Percentiles rank a stretch among this genome's conserved stretches.
These are phyloP conservation scores for Lasioglossum albipes DNA, from an alignment of 1,140 invertebrate genomes.

Conservation along the genomic window DNA sequence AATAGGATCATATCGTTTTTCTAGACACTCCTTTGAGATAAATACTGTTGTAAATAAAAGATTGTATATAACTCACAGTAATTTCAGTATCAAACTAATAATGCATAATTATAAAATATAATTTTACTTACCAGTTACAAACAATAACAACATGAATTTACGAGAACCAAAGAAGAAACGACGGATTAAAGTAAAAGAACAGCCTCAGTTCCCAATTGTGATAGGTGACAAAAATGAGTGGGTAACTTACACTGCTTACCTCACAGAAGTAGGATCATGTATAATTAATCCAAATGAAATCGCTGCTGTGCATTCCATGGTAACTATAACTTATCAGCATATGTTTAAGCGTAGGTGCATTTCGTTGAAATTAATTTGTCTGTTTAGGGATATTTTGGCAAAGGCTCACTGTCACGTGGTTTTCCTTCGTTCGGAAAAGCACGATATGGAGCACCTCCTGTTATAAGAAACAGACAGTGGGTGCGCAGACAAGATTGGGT, in stretches of 20 bases:
- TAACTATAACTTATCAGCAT: constrained; percentile 54
- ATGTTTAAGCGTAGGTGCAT: neutral
- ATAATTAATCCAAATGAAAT: constrained; percentile 83
- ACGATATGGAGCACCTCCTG: constrained; percentile 73
- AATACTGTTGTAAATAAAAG: neutral
- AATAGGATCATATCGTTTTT: no score
- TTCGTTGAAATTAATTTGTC: constrained; percentile 8
- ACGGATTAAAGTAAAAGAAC: constrained; percentile 66
- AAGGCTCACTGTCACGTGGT: constrained; percentile 84
- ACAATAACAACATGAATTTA: constrained; percentile 76
- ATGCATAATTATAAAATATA: neutral
- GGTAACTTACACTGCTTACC: constrained; percentile 82
- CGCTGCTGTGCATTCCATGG: constrained; percentile 83
- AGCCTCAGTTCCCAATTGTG: constrained; percentile 78
- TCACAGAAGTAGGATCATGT: constrained; percentile 84
- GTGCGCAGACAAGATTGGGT: constrained; percentile 81
- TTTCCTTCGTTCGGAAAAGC: constrained; percentile 80
- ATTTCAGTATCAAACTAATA: no score
- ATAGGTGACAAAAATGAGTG: constrained; percentile 77
- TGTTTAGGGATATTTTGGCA: constrained; percentile 85
- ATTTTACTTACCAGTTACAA: neutral
- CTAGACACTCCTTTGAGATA: neutral
- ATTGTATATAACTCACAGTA: neutral
- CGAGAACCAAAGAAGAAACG: constrained; percentile 76
- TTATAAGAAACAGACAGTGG: constrained; percentile 82